A percentile compares a stretch with the other conserved stretches of the same genome.
Conservation (phyloP, 2,113 vertebrate genomes). For the Xerus inauris region DNA sequence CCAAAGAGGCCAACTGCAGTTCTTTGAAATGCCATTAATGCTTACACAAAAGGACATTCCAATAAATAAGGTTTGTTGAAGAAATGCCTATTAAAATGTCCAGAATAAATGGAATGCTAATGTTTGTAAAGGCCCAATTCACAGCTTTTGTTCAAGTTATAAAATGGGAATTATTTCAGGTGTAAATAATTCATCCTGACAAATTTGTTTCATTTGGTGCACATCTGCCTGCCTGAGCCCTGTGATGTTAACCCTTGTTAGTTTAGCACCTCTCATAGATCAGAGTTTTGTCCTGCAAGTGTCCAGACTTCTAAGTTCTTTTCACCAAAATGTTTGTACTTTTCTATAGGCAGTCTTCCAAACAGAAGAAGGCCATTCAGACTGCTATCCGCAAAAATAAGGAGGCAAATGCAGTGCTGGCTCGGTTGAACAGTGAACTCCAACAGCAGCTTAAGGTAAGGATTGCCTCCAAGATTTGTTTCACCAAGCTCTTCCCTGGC, state of each 20-base stretch:
- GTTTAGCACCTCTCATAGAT: neutral
- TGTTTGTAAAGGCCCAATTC: conserved; percentile 62
- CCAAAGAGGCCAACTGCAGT: neutral
- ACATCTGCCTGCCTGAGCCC: neutral
- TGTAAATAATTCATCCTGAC: conserved; percentile 60
- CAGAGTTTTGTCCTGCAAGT: neutral
- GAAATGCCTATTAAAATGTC: conserved; percentile 73
- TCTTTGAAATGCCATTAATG: conserved; percentile 62
- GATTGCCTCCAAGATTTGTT: neutral
- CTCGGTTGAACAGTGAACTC: conserved; percentile 96
- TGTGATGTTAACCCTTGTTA: conserved; percentile 50
- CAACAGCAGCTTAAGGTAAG: conserved; percentile 98
- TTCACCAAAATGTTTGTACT: conserved; percentile 77
- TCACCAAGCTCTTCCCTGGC: neutral
- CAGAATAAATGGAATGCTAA: conserved; percentile 58
- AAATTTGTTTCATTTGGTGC: conserved; percentile 52
- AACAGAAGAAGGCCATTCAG: conserved; percentile 96
- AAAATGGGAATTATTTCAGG: conserved; percentile 48
- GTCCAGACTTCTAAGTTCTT: conserved; percentile 26
- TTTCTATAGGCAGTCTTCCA: conserved; percentile 90
- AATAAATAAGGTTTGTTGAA: conserved; percentile 64
- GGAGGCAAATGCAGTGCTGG: conserved; percentile 96
- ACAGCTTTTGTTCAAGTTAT: conserved; percentile 71
- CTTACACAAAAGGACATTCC: conserved; percentile 54
- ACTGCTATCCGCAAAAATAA: conserved; percentile 97